Evolutionary conservation across 1,140 invertebrate species (phyloP), one percentile per base, ranked within the genome.

Genomic region (Eumeta japonica): DNA sequence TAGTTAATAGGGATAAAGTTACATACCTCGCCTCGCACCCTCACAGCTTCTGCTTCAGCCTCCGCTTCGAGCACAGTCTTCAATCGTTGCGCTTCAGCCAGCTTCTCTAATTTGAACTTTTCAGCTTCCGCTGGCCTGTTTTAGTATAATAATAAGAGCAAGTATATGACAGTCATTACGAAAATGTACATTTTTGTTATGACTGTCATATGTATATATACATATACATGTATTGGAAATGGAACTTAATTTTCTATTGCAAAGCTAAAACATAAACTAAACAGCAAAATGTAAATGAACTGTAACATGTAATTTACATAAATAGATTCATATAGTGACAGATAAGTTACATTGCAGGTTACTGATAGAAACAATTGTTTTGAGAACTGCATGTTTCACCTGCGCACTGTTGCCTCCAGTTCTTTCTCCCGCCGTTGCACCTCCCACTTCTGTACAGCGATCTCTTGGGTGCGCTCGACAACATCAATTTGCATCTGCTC

Each of bases 401-500:
- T 85, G 46, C 89, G 80, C 11, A 97, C 80, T 15, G 88, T 94
- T 0, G 93, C 90, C 56, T 97, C 93, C 19, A 97, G 75, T 68
- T 97, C 93, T 48, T 84, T 84, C 63, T 94, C 88, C 5, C 86
- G 81, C 45, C 92, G 81, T 55, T 86, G 78, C 45, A 92, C 90
- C 77, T 93, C 90, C 75, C 93, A 91, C 48, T 93, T 89, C 58
- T 93, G 89, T 1, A 94, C 89, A 17, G 83, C 81, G 55, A 97
- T 97, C 75, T 95, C 89, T 67, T 97, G 93, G 7, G 87, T 85
- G 30, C 94, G 81, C 75, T 97, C 94, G 14, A 97, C 88, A 1
- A 97, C 93, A 48, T 87, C 87, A 17, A 97, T 92, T 71, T 97
- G 92, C 93, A 97, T 97, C 60, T 96, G 87, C 66, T 97, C 94